phyloP scores from a whole-genome alignment of 2,888 invertebrate genomes.

The Nemotelus nigrinus region DNA sequence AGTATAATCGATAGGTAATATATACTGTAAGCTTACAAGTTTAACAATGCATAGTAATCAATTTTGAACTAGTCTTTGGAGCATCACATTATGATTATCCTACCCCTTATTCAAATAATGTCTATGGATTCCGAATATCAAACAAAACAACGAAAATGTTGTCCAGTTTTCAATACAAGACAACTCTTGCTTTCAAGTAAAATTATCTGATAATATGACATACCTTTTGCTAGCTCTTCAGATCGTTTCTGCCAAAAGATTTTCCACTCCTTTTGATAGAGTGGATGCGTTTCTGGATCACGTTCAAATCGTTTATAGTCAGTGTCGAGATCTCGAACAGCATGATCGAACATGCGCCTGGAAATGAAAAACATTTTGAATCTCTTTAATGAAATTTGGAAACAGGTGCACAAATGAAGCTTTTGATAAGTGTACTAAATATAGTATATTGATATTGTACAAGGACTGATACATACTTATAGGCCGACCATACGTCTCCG shows the following conservation, averaged over 20 bases:
- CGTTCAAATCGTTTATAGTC: slow-evolving; percentile 69
- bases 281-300: slow-evolving; percentile 86
- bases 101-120: no score
- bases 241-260: slow-evolving; percentile 86
- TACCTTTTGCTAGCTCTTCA: slow-evolving; percentile 69
- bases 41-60: no score
- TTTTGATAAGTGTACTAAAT: not conserved
- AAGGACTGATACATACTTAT: slow-evolving; percentile 52
- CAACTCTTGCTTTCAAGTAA: no score
- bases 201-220: not conserved
- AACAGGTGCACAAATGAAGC: not conserved
- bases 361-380: not conserved
- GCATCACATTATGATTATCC: no score
- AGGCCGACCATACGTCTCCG: slow-evolving; percentile 61
- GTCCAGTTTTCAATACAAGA: no score
- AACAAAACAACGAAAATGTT: no score
- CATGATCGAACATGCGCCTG: slow-evolving; percentile 48
- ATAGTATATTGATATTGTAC: not conserved
- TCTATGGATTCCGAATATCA: no score
- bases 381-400: no score
- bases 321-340: slow-evolving; percentile 57
- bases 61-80: no score
- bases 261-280: slow-evolving; percentile 88
- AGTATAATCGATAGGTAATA: no score
- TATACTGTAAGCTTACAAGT: no score